Conservation (phyloP, 2,113 vertebrate species). For the Haemorhous mexicanus region DNA sequence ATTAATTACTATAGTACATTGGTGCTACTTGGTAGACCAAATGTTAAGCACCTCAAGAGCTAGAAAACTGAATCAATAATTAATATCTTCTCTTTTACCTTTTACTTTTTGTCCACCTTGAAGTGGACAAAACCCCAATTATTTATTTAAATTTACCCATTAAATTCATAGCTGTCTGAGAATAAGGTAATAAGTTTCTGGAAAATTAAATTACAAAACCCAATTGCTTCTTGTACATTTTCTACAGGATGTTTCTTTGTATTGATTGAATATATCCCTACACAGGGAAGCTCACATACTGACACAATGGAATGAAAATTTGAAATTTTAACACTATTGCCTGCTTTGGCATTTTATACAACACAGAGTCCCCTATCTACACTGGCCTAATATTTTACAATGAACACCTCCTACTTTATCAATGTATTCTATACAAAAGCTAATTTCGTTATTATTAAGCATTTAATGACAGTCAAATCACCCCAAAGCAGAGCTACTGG, state of each 20-base stretch:
- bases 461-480: background rate
- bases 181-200: background rate
- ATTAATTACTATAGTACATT: background rate
- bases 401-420: background rate
- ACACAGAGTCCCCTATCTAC: background rate
- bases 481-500: background rate
- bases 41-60: background rate
- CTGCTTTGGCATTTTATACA: background rate
- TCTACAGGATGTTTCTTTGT: background rate
- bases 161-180: background rate
- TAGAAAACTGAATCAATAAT: background rate
- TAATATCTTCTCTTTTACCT: background rate
- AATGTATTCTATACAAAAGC: background rate
- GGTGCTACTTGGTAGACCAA: background rate
- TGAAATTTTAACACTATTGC: background rate
- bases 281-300: background rate
- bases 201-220: background rate
- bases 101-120: background rate
- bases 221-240: background rate
- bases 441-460: background rate
- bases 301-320: background rate
- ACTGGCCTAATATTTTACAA: background rate
- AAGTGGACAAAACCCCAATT: background rate
- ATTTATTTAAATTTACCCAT: background rate
- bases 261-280: background rate